Percentiles rank a stretch among this genome's conserved stretches.
Evolutionary conservation across 1,140 invertebrate genomes (phyloP).

Genomic region (Adoxophyes honmai): DNA sequence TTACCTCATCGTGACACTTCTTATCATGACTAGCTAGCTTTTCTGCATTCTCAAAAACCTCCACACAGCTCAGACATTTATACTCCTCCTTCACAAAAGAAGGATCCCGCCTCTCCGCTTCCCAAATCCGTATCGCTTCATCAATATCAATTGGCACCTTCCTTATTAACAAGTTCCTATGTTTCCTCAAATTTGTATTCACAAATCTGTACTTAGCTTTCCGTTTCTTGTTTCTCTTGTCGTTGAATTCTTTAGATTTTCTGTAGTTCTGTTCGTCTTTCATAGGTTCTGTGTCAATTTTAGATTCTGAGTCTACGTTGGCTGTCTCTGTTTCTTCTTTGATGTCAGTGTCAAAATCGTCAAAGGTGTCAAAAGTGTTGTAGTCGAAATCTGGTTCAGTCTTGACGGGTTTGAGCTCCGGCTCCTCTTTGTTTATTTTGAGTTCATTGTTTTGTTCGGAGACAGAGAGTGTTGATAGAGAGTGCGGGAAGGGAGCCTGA

Average conservation of each 20-base stretch:
- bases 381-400: not conserved
- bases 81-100: not conserved
- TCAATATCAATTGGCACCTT: not conserved
- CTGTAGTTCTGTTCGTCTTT: not conserved
- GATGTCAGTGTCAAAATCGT: not conserved
- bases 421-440: not conserved
- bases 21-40: not conserved
- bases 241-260: not conserved
- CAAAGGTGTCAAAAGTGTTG: not conserved
- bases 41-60: not conserved
- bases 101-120: not conserved
- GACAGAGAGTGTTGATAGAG: not conserved
- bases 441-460: not conserved
- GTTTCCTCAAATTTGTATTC: not conserved
- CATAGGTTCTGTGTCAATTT: not conserved
- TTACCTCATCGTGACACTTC: conserved; percentile 2
- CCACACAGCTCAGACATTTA: not conserved
- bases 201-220: conserved; percentile 2
- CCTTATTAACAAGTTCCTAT: not conserved
- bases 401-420: not conserved
- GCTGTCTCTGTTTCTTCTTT: not conserved
- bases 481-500: not conserved
- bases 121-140: not conserved
- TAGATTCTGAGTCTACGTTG: not conserved
- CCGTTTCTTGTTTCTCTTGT: not conserved